These are phyloP conservation scores for Zosterops borbonicus DNA, from an alignment of 2,113 vertebrate genomes.

Conservation along the genomic window DNA sequence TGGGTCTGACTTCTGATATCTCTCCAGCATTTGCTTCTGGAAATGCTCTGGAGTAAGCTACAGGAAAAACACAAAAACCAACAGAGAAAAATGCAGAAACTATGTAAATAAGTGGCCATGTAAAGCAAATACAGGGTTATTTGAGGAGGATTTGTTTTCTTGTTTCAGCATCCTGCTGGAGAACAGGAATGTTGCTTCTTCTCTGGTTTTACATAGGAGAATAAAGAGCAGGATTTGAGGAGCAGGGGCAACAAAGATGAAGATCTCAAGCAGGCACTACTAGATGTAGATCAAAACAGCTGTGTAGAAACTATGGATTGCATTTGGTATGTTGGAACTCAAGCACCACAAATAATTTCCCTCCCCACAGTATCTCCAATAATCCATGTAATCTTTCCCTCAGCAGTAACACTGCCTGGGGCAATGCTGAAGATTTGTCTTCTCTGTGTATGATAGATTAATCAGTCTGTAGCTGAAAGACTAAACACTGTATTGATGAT, in stretches of 20 bases:
- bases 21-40: slow-evolving; percentile 81
- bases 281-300: not conserved
- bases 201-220: not conserved
- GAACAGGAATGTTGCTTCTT: not conserved
- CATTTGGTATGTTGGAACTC: not conserved
- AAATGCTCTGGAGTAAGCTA: slow-evolving; percentile 75
- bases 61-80: not conserved
- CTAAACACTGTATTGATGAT: not conserved
- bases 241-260: not conserved
- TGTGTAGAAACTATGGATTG: not conserved
- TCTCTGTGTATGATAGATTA: not conserved
- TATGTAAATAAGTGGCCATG: not conserved
- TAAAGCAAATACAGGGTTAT: not conserved
- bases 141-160: not conserved
- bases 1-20: slow-evolving; percentile 66
- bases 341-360: not conserved
- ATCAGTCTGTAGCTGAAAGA: not conserved
- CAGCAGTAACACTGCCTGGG: not conserved
- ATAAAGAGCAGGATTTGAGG: not conserved
- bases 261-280: not conserved
- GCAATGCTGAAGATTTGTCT: not conserved
- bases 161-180: not conserved
- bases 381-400: not conserved
- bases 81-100: not conserved
- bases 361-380: not conserved